These are phyloP conservation scores for Brachyhypopomus gauderio DNA, from an alignment of 2,113 vertebrate genomes.

Conservation along the genomic window DNA sequence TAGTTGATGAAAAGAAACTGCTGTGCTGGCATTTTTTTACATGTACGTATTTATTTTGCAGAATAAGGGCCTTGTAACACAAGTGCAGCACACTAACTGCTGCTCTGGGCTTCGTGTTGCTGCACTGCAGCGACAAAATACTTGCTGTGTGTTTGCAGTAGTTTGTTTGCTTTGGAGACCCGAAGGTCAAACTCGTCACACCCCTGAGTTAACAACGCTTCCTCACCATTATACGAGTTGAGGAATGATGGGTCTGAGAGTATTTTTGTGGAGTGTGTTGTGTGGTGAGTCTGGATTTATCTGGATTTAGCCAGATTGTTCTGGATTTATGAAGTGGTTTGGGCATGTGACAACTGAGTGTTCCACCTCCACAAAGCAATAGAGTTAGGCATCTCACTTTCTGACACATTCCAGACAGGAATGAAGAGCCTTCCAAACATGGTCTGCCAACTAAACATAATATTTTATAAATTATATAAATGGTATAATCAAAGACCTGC, in stretches of 20 bases:
- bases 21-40: not conserved
- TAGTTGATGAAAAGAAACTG: slow-evolving; percentile 24
- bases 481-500: too few species aligned
- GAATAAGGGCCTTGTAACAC: not conserved
- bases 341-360: slow-evolving; percentile 1
- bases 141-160: not conserved
- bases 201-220: not conserved
- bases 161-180: slow-evolving; percentile 9
- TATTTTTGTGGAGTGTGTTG: slow-evolving; percentile 17
- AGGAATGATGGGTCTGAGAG: not conserved
- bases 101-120: not conserved
- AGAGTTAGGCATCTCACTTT: slow-evolving; percentile 26
- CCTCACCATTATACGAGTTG: not conserved
- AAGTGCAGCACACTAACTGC: not conserved
- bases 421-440: not conserved
- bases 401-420: slow-evolving; percentile 31
- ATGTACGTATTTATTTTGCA: not conserved
- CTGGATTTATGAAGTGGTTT: slow-evolving; percentile 14
- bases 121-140: not conserved
- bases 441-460: not conserved
- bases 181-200: not conserved
- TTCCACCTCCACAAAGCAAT: slow-evolving; percentile 3
- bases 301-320: slow-evolving; percentile 13
- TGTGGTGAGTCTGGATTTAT: not conserved
- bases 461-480: not conserved